Evolutionary conservation across 1,140 invertebrate species (phyloP).

Genomic region (Diorhabda elongata): DNA sequence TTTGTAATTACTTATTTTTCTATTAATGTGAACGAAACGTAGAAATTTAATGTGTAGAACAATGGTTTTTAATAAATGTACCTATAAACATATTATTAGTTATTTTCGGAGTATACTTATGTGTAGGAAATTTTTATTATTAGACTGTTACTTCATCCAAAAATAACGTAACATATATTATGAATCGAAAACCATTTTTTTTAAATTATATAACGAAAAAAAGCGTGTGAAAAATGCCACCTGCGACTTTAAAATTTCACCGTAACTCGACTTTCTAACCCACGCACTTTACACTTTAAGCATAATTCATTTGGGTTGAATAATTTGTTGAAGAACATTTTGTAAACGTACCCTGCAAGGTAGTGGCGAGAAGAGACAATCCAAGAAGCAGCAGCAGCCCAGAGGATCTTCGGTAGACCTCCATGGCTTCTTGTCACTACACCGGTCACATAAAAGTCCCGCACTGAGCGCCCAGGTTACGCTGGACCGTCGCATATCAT

Average conservation of each 20-base stretch:
- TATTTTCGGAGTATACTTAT: constrained; percentile 37
- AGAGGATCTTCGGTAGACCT: constrained; percentile 45
- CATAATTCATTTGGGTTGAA: background rate
- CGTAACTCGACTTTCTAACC: constrained; percentile 8
- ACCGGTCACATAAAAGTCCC: constrained; percentile 45
- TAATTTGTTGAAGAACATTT: constrained; percentile 7
- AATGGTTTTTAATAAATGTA: background rate
- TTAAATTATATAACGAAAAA: constrained; percentile 3
- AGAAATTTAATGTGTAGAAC: background rate
- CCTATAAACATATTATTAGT: constrained; percentile 14
- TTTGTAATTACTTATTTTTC: constrained; percentile 19
- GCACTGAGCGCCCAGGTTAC: constrained; percentile 42
- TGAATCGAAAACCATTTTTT: background rate
- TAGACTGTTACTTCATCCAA: constrained; percentile 37
- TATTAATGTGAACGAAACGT: constrained; percentile 10
- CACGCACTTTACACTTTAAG: constrained; percentile 17
- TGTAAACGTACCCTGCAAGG: constrained; percentile 45
- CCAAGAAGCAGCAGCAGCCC: constrained; percentile 45
- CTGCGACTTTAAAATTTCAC: background rate
- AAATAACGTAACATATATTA: constrained; percentile 37
- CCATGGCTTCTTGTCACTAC: constrained; percentile 45
- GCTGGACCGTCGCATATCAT: constrained; percentile 35
- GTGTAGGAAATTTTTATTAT: constrained; percentile 39
- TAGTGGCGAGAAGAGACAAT: constrained; percentile 43
- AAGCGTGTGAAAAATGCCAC: background rate